Conservation (phyloP, 53 echinoderm and acorn worm species). For the Stichopus horrens region DNA sequence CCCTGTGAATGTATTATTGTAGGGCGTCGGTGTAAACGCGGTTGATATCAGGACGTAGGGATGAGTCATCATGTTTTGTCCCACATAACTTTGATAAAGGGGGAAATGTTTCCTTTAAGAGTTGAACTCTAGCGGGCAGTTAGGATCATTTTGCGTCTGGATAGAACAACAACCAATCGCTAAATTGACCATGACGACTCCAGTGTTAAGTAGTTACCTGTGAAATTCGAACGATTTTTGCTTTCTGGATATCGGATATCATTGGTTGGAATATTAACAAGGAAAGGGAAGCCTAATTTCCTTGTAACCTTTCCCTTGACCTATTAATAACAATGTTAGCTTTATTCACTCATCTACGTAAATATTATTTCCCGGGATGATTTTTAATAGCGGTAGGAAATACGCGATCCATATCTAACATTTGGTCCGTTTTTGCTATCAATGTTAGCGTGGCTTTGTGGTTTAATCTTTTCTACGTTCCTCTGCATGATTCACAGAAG, state of each 20-base stretch:
- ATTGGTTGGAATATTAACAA: not conserved
- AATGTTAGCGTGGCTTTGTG: too few species aligned
- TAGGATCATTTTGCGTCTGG: not conserved
- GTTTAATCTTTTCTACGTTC: too few species aligned
- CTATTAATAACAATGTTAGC: constrained; percentile 30
- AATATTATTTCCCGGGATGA: constrained; percentile 29
- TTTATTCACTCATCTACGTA: not conserved
- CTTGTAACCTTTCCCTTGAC: constrained; percentile 25
- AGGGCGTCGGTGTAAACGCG: too few species aligned
- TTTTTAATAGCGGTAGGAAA: not conserved
- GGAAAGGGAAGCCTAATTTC: constrained; percentile 30
- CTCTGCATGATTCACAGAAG: too few species aligned
- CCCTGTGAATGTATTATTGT: too few species aligned
- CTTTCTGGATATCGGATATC: not conserved
- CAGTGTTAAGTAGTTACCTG: too few species aligned
- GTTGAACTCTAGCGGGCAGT: not conserved
- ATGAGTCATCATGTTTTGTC: not conserved
- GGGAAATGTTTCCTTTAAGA: not conserved
- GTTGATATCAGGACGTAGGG: not conserved
- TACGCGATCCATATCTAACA: not conserved
- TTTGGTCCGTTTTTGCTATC: not conserved
- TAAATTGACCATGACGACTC: not conserved
- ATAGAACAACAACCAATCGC: not conserved
- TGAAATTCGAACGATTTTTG: too few species aligned
- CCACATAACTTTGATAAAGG: not conserved